Evolutionary conservation across 2,888 invertebrate species (phyloP).

Genomic region (Oeneis ivallda): DNA sequence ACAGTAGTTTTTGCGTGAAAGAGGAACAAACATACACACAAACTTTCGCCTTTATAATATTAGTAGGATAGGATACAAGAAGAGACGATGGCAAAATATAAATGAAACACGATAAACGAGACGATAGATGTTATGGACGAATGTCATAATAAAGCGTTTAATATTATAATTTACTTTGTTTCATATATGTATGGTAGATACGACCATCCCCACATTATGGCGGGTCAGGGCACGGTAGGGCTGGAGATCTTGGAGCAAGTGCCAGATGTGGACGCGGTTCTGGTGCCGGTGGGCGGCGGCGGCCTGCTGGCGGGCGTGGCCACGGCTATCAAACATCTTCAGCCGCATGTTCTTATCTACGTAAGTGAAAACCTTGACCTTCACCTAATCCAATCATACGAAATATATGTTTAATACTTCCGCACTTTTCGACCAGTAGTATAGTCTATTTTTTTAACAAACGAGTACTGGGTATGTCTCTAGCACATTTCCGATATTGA

Average conservation of each 20-base stretch:
- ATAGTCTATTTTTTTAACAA: too few species aligned
- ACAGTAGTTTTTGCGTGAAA: too few species aligned
- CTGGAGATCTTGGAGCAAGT: slow-evolving; percentile 96
- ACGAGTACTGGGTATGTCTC: too few species aligned
- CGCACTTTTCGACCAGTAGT: neutral
- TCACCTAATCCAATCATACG: neutral
- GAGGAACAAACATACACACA: too few species aligned
- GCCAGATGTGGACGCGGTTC: slow-evolving; percentile 91
- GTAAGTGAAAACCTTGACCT: slow-evolving; percentile 79
- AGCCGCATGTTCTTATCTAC: slow-evolving; percentile 91
- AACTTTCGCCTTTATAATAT: too few species aligned
- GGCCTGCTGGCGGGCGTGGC: slow-evolving; percentile 96
- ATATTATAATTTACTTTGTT: neutral
- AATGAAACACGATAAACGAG: neutral
- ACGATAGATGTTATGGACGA: neutral
- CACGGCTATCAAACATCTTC: slow-evolving; percentile 92
- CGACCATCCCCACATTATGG: slow-evolving; percentile 97
- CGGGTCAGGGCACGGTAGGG: slow-evolving; percentile 97
- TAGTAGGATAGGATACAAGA: too few species aligned
- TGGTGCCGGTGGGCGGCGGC: slow-evolving; percentile 97
- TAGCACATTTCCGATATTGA: too few species aligned
- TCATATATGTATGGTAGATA: slow-evolving; percentile 80
- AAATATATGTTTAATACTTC: neutral
- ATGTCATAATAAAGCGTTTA: neutral
- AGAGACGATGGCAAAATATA: neutral